phyloP scores from a whole-genome alignment of 2,113 vertebrate species.

The Helogale parvula region DNA sequence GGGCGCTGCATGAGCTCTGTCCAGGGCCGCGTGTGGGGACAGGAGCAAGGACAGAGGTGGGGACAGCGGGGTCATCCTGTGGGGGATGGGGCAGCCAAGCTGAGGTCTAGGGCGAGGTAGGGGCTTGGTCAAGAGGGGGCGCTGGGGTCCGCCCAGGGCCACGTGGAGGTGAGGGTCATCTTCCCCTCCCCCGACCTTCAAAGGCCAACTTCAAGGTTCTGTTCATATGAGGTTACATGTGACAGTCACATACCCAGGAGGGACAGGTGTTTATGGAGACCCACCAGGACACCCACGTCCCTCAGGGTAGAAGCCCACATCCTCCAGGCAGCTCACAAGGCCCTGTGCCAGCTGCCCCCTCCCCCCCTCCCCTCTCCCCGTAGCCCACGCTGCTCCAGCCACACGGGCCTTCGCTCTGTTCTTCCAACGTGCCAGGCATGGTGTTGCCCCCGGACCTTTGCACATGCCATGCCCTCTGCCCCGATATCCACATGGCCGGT shows the following conservation, averaged over 20 bases:
- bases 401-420: not conserved
- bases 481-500: too few relatives aligned
- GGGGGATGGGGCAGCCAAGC: not conserved
- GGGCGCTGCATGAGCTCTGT: fast-evolving
- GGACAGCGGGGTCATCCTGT: not conserved
- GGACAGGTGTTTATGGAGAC: not conserved
- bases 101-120: not conserved
- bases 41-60: not conserved
- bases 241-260: not conserved
- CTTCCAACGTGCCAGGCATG: not conserved
- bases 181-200: not conserved
- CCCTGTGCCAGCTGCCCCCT: not conserved
- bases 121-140: not conserved
- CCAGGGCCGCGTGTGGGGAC: not conserved
- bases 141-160: not conserved
- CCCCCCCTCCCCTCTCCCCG: not conserved
- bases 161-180: not conserved
- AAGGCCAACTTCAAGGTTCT: not conserved
- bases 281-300: not conserved
- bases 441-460: not conserved
- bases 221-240: not conserved
- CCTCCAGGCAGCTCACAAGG: not conserved
- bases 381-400: not conserved
- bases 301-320: not conserved
- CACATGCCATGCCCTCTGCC: too few relatives aligned